phyloP scores from a whole-genome alignment of 2,888 invertebrate genomes.

The Augiades crinisus region DNA sequence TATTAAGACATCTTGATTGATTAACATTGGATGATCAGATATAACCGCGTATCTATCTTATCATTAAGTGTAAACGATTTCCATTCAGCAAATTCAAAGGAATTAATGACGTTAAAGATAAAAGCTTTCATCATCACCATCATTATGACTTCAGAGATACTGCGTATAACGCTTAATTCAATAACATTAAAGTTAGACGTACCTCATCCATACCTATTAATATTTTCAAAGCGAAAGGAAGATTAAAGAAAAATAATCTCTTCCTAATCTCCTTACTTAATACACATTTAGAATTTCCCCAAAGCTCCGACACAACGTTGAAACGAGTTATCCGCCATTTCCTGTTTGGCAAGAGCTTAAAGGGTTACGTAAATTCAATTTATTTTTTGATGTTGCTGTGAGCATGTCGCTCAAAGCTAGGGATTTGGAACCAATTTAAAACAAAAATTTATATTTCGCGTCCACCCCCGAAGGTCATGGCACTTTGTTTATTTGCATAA shows the following conservation, averaged over 20 bases:
- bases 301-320: neutral
- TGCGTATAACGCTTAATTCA: no score
- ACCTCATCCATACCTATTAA: neutral
- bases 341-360: constrained; percentile 23
- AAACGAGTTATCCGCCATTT: neutral
- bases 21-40: no score
- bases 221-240: neutral
- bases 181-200: no score
- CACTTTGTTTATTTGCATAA: constrained; percentile 14
- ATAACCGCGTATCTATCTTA: no score
- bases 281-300: neutral
- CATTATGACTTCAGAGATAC: no score
- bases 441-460: constrained; percentile 31
- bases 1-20: no score
- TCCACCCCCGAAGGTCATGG: constrained; percentile 7
- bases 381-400: constrained; percentile 43
- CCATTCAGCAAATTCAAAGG: no score
- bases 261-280: neutral
- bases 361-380: constrained; percentile 49
- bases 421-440: constrained; percentile 61
- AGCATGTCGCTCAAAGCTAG: constrained; percentile 45
- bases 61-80: no score
- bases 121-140: no score
- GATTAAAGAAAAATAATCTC: neutral
- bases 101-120: no score